Conservation (phyloP, 2,797 vertebrate genomes). For the Syndactyla subalaris region DNA sequence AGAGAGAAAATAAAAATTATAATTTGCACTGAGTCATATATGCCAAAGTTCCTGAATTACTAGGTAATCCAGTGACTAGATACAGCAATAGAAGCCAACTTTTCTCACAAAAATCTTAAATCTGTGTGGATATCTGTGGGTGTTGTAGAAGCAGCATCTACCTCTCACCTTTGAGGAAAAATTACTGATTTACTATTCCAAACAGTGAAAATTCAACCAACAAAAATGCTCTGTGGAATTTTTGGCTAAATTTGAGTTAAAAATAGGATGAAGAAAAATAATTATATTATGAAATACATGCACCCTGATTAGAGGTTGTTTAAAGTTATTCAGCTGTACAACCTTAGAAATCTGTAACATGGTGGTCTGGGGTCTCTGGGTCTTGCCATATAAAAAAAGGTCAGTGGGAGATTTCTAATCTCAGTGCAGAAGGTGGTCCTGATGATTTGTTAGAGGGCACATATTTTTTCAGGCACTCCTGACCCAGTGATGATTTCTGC, state of each 20-base stretch:
- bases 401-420: not conserved
- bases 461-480: not conserved
- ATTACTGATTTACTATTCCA: constrained; percentile 15
- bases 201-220: not conserved
- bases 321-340: not conserved
- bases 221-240: not conserved
- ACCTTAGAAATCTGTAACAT: not conserved
- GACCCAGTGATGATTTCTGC: not conserved
- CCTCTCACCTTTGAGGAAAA: not conserved
- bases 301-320: not conserved
- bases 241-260: not conserved
- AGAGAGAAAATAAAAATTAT: constrained; percentile 64
- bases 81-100: not conserved
- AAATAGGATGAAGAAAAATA: not conserved
- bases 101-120: constrained; percentile 46
- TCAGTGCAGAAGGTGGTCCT: not conserved
- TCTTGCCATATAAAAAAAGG: not conserved
- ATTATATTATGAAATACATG: not conserved
- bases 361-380: not conserved
- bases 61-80: constrained; percentile 40
- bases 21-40: constrained; percentile 11
- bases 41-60: constrained; percentile 51
- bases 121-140: not conserved
- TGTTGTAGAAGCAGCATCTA: not conserved
- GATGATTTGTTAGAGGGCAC: not conserved